These are phyloP conservation scores for Semicossyphus pulcher DNA, from an alignment of 2,113 vertebrate genomes.

Conservation along the genomic window DNA sequence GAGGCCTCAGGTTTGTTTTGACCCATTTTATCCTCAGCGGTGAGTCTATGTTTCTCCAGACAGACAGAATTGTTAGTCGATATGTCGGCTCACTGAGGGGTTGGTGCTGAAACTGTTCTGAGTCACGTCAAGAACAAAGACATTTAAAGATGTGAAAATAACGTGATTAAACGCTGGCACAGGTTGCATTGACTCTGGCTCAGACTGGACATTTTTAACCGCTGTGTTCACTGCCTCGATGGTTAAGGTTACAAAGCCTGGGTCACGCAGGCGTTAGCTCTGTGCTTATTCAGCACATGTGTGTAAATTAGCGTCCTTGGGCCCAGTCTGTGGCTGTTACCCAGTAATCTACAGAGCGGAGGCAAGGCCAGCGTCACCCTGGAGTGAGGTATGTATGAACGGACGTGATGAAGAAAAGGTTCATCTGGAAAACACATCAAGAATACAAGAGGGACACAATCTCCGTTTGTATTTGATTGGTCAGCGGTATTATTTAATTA, in stretches of 20 bases:
- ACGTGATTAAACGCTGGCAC: not conserved
- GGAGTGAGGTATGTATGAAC: constrained; percentile 2
- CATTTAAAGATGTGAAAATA: constrained; percentile 6
- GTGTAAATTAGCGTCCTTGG: constrained; percentile 19
- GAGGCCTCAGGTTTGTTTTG: not conserved
- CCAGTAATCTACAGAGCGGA: constrained; percentile 34
- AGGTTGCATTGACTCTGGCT: constrained; percentile 12
- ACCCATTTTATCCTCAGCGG: not conserved
- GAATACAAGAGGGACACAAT: not conserved
- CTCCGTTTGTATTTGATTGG: not conserved
- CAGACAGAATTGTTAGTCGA: not conserved
- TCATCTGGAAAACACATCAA: constrained; percentile 12
- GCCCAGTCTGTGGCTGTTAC: constrained; percentile 26
- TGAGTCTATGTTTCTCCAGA: not conserved
- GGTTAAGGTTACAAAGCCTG: constrained; percentile 13
- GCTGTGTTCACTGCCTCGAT: not conserved
- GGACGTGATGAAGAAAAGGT: not conserved
- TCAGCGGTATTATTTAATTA: not conserved
- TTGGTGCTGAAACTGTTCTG: not conserved
- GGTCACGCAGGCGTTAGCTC: not conserved
- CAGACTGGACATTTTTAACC: not conserved
- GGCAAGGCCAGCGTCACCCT: constrained; percentile 3
- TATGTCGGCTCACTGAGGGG: not conserved
- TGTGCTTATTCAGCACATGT: constrained; percentile 22
- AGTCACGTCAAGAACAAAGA: not conserved